Percentiles rank a stretch among this genome's conserved stretches.
phyloP scores from a whole-genome alignment of 2,888 invertebrate species.

The Pollenia labialis region DNA sequence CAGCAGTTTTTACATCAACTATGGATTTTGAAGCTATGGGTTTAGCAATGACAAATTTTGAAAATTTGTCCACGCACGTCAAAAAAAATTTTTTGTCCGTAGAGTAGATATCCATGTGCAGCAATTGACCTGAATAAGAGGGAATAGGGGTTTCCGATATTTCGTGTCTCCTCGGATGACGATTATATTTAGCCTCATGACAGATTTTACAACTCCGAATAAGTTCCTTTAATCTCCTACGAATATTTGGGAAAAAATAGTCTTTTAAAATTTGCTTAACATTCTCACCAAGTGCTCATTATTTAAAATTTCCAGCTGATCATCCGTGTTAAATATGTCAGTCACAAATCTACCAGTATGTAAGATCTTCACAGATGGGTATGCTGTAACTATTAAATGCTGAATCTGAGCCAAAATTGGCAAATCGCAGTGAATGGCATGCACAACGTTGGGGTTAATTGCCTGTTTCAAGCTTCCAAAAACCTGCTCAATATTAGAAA shows the following conservation, averaged over 20 bases:
- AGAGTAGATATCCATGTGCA: slow-evolving; percentile 63
- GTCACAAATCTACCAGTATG: slow-evolving; percentile 33
- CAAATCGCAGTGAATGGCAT: slow-evolving; percentile 17
- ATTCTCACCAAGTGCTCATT: slow-evolving; percentile 17
- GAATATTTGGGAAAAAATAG: slow-evolving; percentile 50
- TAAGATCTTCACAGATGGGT: slow-evolving; percentile 29
- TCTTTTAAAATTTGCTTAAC: slow-evolving; percentile 9
- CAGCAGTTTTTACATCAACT: slow-evolving; percentile 4
- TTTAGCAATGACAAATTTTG: slow-evolving; percentile 46
- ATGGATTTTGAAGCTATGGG: slow-evolving; percentile 71
- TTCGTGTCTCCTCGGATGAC: too few species aligned
- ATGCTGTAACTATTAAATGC: slow-evolving; percentile 27
- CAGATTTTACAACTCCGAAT: not conserved
- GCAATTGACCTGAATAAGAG: slow-evolving; percentile 31
- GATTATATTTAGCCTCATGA: too few species aligned
- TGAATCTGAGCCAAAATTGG: slow-evolving; percentile 40
- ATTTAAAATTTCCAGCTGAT: slow-evolving; percentile 62
- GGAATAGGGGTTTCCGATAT: too few species aligned
- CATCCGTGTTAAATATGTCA: slow-evolving; percentile 63
- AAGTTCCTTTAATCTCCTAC: not conserved
- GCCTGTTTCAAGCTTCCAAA: slow-evolving; percentile 5
- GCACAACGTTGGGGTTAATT: slow-evolving; percentile 27
- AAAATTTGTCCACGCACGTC: slow-evolving; percentile 73
- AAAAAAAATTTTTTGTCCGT: slow-evolving; percentile 70
- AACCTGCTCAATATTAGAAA: slow-evolving; percentile 17